Percentiles rank a stretch among this genome's conserved stretches.
Conservation (phyloP, 2,113 vertebrate species). For the Pterocles gutturalis region DNA sequence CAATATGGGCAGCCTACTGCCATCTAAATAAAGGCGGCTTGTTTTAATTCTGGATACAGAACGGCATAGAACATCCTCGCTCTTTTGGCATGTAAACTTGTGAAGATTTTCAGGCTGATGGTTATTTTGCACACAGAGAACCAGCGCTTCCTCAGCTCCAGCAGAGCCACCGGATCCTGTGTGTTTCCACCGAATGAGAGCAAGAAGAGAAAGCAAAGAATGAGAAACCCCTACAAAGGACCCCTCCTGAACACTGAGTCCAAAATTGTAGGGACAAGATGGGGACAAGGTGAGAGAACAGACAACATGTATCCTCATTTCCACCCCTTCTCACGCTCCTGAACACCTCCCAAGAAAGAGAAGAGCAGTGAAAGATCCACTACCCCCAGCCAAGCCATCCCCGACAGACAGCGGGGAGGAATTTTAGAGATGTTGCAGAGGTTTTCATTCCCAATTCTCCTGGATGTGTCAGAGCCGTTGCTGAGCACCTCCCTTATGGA, state of each 20-base stretch:
- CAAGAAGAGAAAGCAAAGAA: background rate
- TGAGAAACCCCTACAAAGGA: background rate
- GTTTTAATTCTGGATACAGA: background rate
- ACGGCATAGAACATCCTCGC: rapidly evolving
- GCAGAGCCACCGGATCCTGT: background rate
- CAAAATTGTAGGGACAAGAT: background rate
- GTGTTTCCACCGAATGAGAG: background rate
- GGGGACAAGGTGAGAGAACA: background rate
- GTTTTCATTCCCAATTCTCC: background rate
- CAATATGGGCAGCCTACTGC: background rate
- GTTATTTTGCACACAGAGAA: background rate
- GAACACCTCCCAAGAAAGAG: background rate
- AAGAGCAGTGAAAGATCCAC: background rate
- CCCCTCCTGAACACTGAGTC: background rate
- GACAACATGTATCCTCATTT: background rate
- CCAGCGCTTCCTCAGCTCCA: background rate
- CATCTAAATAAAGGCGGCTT: background rate
- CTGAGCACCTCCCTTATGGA: rapidly evolving
- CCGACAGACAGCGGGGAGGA: background rate
- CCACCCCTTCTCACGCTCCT: background rate
- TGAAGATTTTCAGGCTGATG: background rate
- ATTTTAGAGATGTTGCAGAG: background rate
- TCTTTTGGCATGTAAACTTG: background rate
- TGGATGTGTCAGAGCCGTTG: background rate
- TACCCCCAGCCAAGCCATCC: background rate